Evolutionary conservation across 2,888 invertebrate species (phyloP), one percentile per base, ranked within the genome.

Genomic region (Amitus sp.): DNA sequence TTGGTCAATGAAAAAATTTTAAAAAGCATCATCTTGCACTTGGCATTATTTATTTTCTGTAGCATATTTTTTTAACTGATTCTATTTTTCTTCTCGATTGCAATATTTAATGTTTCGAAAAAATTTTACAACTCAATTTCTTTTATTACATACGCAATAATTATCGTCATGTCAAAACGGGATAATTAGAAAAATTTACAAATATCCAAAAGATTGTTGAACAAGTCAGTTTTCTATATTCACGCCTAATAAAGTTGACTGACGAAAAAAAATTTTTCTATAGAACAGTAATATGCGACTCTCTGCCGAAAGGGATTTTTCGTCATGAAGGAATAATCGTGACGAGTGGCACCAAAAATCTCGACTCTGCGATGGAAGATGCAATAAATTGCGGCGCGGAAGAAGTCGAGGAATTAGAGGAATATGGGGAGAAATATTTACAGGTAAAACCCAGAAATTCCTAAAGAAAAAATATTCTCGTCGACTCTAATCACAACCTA

Each of bases 381-480:
- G 92, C 91, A 0, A 91, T 92, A 65, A 85, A 86, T 67, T 83
- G 84, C 15, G 89, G 88, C 0, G 90, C 90, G 0, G 89, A 90
- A 78, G 91, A 91, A 62, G 88, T 90, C 2, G 83, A 84, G 70
- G 74, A 87, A 50, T 56, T 84, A 1, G 82, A 85, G 39, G 75
- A 80, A 1, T 73, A 80, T 2, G 80, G 78, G 20, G 76, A 78
- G 33, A 79, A 76, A 67, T 73, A 63, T 56, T 71, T 81, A n/a
- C 71, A 78, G 70, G 82, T 80, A 59, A 68, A 65, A 60, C n/a
- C n/a, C n/a, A n/a, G n/a, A n/a, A n/a, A n/a, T 23, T 23, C 23
- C 3, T 23, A 3, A 23, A 23, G 23, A 7, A 23, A 23, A 23
- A 23, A 23, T 23, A 23, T 23, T 23, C 7, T 3, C 7, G 7